Conservation (phyloP, 2,797 vertebrate species). For the Columba guinea region DNA sequence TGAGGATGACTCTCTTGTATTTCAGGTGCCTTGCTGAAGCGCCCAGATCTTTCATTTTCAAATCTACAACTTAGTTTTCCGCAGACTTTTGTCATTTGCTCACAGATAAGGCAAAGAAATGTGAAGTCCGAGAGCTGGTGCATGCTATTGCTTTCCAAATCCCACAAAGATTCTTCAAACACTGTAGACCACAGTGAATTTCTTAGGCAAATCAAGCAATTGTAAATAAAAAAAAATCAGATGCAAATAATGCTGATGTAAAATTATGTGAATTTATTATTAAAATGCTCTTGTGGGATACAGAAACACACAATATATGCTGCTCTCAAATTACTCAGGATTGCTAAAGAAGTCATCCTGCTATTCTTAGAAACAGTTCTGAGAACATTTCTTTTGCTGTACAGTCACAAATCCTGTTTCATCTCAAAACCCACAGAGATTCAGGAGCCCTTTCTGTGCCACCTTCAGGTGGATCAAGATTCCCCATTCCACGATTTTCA, state of each 20-base stretch:
- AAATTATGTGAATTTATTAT: conserved; percentile 28
- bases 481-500: background rate
- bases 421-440: background rate
- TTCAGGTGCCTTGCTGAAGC: background rate
- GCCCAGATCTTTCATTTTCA: background rate
- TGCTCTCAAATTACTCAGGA: conserved; percentile 22
- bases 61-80: background rate
- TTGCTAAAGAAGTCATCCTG: conserved; percentile 29
- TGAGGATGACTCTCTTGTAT: background rate
- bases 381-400: conserved; percentile 31
- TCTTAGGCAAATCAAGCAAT: background rate
- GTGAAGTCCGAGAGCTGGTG: background rate
- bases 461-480: background rate
- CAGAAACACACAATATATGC: background rate
- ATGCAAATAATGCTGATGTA: background rate
- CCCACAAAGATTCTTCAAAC: background rate
- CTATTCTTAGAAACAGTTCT: conserved; percentile 53
- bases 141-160: background rate
- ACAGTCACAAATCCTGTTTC: background rate
- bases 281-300: conserved; percentile 13
- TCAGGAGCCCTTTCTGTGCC: background rate
- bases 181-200: background rate
- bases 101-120: background rate
- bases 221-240: background rate
- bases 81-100: background rate